Conservation (phyloP, 2,113 vertebrate species). For the Fregetta grallaria region DNA sequence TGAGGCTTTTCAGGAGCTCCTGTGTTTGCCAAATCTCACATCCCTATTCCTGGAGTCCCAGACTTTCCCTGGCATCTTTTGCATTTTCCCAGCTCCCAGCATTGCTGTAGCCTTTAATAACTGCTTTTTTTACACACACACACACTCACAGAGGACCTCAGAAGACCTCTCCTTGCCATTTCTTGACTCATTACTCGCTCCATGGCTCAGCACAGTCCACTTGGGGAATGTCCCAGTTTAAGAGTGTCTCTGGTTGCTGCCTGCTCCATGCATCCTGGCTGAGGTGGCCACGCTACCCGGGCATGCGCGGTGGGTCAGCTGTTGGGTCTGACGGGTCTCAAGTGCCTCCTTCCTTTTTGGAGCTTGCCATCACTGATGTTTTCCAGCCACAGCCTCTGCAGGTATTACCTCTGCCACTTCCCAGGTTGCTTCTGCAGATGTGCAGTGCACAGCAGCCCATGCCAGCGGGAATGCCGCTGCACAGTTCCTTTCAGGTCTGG, state of each 20-base stretch:
- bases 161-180: background rate
- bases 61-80: background rate
- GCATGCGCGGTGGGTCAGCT: fast-evolving
- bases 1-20: background rate
- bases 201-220: background rate
- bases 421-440: background rate
- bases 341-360: background rate
- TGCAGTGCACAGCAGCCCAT: background rate
- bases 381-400: background rate
- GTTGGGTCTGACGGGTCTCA: background rate
- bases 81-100: background rate
- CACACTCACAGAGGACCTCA: background rate
- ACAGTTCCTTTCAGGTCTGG: fast-evolving
- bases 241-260: background rate
- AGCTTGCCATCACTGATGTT: background rate
- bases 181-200: background rate
- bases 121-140: background rate
- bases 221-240: background rate
- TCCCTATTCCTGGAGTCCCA: background rate
- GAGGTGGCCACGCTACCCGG: fast-evolving
- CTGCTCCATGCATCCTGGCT: background rate
- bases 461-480: background rate
- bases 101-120: background rate
- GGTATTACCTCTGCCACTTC: background rate
- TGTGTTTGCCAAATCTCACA: background rate